phyloP scores from a whole-genome alignment of 1,140 invertebrate genomes.

The Trichonephila clavipes region DNA sequence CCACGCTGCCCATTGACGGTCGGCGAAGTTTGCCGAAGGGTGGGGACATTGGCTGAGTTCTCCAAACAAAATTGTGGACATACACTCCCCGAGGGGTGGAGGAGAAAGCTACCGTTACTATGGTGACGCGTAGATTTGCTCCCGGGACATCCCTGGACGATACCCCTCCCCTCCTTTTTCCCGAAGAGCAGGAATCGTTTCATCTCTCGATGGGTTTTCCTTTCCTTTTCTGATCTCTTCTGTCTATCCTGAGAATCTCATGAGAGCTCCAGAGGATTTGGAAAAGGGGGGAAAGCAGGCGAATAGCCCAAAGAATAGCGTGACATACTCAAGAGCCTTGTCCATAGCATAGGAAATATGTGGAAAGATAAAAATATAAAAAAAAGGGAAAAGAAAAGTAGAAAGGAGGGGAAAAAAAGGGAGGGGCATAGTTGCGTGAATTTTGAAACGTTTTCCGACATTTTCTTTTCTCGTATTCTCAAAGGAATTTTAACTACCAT shows the following conservation, averaged over 20 bases:
- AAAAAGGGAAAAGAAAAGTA: neutral
- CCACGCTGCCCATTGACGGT: conserved; percentile 49
- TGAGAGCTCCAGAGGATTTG: conserved; percentile 25
- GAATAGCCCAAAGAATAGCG: conserved; percentile 52
- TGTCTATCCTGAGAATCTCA: conserved; percentile 27
- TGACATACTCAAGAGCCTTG: conserved; percentile 52
- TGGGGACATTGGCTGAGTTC: conserved; percentile 32
- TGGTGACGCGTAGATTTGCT: conserved; percentile 68
- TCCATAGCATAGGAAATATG: conserved; percentile 42
- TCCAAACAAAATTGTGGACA: conserved; percentile 66
- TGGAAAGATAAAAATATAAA: conserved; percentile 10
- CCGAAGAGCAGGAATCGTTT: conserved; percentile 61
- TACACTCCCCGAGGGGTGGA: neutral
- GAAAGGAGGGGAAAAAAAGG: neutral
- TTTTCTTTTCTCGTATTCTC: conserved; percentile 29
- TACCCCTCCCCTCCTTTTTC: conserved; percentile 15
- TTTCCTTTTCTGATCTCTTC: conserved; percentile 37
- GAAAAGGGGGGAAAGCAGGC: conserved; percentile 6
- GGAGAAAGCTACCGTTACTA: conserved; percentile 56
- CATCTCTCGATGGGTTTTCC: conserved; percentile 61
- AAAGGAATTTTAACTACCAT: conserved; percentile 1
- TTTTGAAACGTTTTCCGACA: conserved; percentile 49
- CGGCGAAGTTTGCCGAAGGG: conserved; percentile 54
- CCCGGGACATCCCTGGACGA: conserved; percentile 42
- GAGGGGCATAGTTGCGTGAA: conserved; percentile 36